Evolutionary conservation across 2,113 vertebrate genomes (phyloP), one percentile per base, ranked within the genome.

Genomic region (Sinosuthora webbiana): DNA sequence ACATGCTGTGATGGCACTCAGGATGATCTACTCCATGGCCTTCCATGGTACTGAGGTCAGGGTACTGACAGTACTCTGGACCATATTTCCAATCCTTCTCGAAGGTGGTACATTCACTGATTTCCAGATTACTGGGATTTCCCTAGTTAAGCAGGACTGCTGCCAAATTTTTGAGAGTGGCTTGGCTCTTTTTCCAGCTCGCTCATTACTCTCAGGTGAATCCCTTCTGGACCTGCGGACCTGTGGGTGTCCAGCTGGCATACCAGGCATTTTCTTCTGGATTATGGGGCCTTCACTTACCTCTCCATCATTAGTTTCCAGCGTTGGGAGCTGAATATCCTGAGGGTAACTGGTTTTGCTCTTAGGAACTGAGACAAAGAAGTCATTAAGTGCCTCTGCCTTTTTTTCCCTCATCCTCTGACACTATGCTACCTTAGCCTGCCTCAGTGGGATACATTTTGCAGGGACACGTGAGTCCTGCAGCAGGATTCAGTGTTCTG

Each of bases 11-110:
- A 10, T 39, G 28, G 33, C 52, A 52, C 23, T 24, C 33, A 45
- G 69, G 60, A 39, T 67, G 33, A 64, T 52, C 59, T 74, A 33
- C 50, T 44, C 37, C 12, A 37, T 17, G 28, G 11, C 16, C 13
- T 67, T 45, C 28, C 0, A 0, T 30, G 69, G 37, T 24, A n/a
- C 19, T 2, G 7, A n/a, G 19, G 15, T 30, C 39, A 59, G 33
- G 13, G 37, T 39, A 39, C 45, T 59, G 33, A 39, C 15, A 73
- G 33, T n/a, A 39, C 15, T 19, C 52, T 11, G 10, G 39, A 7
- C 35, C 15, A 6, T 67, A 44, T 44, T 67, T 59, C 19, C 28
- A 39, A 3, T 2, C 13, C 4, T 67, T 59, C 50, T 45, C 7
- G 19, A 21, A 30, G 23, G 20, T 30, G n/a, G n/a, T 59, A 30